These are phyloP conservation scores for Crocallis elinguaria DNA, from an alignment of 2,888 invertebrate species.

Conservation along the genomic window DNA sequence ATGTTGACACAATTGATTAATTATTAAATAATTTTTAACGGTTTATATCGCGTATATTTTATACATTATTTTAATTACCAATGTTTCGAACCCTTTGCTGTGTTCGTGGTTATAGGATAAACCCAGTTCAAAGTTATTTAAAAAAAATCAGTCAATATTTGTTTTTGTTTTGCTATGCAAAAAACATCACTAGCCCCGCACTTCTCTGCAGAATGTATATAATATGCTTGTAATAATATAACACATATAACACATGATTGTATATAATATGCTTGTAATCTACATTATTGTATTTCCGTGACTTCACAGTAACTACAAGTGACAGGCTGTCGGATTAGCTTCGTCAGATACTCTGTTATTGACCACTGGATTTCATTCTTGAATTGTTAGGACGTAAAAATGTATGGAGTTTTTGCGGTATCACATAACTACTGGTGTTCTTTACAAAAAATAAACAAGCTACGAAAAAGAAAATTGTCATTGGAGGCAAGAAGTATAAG, in stretches of 20 bases:
- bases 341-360: conserved; percentile 23
- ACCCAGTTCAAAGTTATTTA: too few relatives aligned
- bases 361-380: conserved; percentile 16
- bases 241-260: conserved; percentile 18
- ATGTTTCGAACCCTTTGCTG: too few relatives aligned
- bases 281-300: conserved; percentile 50
- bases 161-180: background rate
- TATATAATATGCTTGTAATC: conserved; percentile 26
- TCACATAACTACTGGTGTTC: conserved; percentile 6
- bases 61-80: too few relatives aligned
- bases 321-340: conserved; percentile 53
- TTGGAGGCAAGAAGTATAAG: background rate
- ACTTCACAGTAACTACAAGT: conserved; percentile 40
- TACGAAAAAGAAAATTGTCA: background rate
- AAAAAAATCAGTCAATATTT: too few relatives aligned
- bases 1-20: too few relatives aligned
- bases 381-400: conserved; percentile 5
- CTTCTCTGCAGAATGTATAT: conserved; percentile 21
- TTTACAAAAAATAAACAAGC: background rate
- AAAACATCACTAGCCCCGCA: background rate
- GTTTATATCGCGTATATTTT: too few relatives aligned
- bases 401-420: conserved; percentile 11
- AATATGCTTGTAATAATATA: conserved; percentile 27
- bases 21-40: too few relatives aligned
- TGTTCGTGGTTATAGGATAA: too few relatives aligned